Evolutionary conservation across 2,797 vertebrate genomes (phyloP).

Genomic region (Catostomus latipinnis): DNA sequence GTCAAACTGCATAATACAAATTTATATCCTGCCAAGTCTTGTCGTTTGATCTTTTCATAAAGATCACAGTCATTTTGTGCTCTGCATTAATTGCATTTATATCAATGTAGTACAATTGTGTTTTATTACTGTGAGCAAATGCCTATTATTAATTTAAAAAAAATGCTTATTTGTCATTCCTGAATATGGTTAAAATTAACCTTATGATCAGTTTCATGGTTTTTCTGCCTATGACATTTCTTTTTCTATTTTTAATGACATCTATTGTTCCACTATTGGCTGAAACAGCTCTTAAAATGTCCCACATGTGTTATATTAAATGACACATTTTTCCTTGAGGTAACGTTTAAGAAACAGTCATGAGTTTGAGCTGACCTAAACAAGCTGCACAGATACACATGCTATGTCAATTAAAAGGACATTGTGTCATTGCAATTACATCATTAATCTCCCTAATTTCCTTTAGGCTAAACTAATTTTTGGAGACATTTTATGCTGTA

Average conservation of each 20-base stretch:
- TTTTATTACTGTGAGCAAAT: too few species aligned
- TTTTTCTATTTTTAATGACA: slow-evolving; percentile 60
- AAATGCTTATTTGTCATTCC: slow-evolving; percentile 12
- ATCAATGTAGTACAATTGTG: too few species aligned
- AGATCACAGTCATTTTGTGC: background rate
- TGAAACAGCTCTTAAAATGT: slow-evolving; percentile 67
- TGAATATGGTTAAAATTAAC: slow-evolving; percentile 61
- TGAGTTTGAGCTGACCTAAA: slow-evolving; percentile 56
- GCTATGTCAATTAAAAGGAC: slow-evolving; percentile 57
- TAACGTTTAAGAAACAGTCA: slow-evolving; percentile 55
- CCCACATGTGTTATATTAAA: slow-evolving; percentile 66
- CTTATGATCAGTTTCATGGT: slow-evolving; percentile 65
- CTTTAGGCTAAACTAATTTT: slow-evolving; percentile 32
- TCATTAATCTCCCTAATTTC: slow-evolving; percentile 44
- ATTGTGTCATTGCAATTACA: slow-evolving; percentile 45
- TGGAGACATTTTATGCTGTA: slow-evolving; percentile 7
- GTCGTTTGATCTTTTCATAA: background rate
- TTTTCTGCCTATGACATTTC: slow-evolving; percentile 62
- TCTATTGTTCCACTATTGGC: slow-evolving; percentile 67
- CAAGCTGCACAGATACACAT: slow-evolving; percentile 49
- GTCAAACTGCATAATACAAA: background rate
- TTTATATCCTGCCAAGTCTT: background rate
- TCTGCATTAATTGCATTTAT: background rate
- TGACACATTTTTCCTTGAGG: slow-evolving; percentile 63
- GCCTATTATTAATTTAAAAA: background rate